phyloP scores from a whole-genome alignment of 2,888 invertebrate species.

The Portevinia maculata region DNA sequence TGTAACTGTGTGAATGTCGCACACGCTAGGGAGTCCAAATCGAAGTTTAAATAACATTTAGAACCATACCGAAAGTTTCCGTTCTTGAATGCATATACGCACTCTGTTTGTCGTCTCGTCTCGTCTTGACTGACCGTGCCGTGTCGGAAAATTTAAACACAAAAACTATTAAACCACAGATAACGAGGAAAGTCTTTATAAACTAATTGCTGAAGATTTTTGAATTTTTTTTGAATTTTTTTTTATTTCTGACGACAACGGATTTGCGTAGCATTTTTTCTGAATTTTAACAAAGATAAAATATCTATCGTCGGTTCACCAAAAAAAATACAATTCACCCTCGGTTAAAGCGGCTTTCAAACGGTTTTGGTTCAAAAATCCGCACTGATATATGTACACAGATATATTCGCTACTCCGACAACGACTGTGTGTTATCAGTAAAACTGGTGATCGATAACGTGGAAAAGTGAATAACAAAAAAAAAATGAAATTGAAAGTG shows the following conservation, averaged over 20 bases:
- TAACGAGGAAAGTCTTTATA: constrained; percentile 30
- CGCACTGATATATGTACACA: background rate
- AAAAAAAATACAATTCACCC: constrained; percentile 4
- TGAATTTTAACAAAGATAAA: constrained; percentile 14
- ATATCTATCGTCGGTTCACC: constrained; percentile 18
- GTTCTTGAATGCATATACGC: constrained; percentile 74
- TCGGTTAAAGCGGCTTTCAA: constrained; percentile 7
- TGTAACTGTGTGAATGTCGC: constrained; percentile 58
- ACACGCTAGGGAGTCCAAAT: constrained; percentile 74
- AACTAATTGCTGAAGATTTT: constrained; percentile 22
- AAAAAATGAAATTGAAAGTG: constrained; percentile 49
- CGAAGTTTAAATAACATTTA: constrained; percentile 72
- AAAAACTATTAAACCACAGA: constrained; percentile 14
- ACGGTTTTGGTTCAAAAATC: background rate
- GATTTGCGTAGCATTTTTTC: constrained; percentile 38
- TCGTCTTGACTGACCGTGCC: constrained; percentile 69
- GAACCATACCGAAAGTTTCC: constrained; percentile 74
- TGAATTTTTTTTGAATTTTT: constrained; percentile 23
- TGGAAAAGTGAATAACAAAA: constrained; percentile 10
- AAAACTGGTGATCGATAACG: constrained; percentile 58
- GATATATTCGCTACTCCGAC: constrained; percentile 12
- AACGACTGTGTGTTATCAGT: constrained; percentile 49
- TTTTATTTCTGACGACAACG: constrained; percentile 49
- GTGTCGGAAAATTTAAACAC: constrained; percentile 66
- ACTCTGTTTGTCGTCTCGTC: constrained; percentile 74